Evolutionary conservation across 2,113 vertebrate species (phyloP).

Genomic region (Amphiprion ocellaris): DNA sequence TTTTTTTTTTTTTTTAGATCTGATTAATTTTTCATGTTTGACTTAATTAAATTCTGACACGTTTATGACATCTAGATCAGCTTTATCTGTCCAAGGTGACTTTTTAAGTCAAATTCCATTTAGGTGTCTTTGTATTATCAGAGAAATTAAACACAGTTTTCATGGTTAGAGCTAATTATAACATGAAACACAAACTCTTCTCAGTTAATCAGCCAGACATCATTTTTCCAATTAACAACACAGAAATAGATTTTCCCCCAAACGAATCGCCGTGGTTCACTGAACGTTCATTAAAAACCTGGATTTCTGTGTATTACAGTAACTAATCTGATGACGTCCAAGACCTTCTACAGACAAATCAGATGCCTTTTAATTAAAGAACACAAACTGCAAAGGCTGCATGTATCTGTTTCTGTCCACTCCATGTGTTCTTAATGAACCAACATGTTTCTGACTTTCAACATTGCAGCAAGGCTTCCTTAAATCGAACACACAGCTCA

Average conservation of each 20-base stretch:
- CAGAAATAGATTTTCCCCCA: neutral
- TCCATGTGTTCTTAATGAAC: no score
- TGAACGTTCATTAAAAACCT: no score
- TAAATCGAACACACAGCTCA: no score
- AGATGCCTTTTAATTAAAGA: neutral
- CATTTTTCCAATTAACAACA: neutral
- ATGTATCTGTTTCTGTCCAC: no score
- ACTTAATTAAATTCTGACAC: neutral
- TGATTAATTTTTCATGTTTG: neutral
- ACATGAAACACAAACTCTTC: neutral
- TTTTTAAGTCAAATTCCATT: neutral
- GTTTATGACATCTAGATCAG: slow-evolving; percentile 1
- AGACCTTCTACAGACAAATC: neutral
- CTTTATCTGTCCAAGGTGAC: neutral
- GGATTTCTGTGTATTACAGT: neutral
- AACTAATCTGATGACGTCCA: neutral
- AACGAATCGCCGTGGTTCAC: neutral
- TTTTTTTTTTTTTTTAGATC: no score
- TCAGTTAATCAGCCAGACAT: slow-evolving; percentile 5
- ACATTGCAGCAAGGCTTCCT: no score
- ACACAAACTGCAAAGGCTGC: no score
- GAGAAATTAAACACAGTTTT: neutral
- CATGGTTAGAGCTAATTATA: neutral
- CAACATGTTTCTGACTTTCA: no score
- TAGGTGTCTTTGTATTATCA: neutral